A percentile compares a stretch with the other conserved stretches of the same genome.
phyloP scores from a whole-genome alignment of 2,113 vertebrate genomes.

The Seriola rivoliana region DNA sequence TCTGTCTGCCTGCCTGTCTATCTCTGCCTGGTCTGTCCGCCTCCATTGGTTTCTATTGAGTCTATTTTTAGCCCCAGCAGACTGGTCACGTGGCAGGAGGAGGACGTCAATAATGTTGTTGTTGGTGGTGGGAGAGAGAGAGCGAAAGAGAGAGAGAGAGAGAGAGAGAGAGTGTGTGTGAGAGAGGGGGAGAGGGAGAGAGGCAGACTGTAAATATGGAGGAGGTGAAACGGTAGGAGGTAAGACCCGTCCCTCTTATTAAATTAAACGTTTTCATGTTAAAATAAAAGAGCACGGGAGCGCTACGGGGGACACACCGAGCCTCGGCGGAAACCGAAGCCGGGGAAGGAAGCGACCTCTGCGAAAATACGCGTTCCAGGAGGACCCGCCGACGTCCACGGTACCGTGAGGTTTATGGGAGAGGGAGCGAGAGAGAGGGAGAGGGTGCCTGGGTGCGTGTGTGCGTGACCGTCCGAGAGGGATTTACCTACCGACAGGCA shows the following conservation, averaged over 20 bases:
- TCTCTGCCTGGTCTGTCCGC: constrained; percentile 39
- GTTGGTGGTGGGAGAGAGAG: constrained; percentile 66
- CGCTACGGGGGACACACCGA: constrained; percentile 27
- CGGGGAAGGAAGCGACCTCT: constrained; percentile 69
- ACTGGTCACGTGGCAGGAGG: constrained; percentile 80
- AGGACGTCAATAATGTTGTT: constrained; percentile 82
- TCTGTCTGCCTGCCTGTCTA: constrained; percentile 4
- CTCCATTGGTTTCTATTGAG: constrained; percentile 63
- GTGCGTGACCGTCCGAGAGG: constrained; percentile 10
- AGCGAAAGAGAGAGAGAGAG: constrained; percentile 24
- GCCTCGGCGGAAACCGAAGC: constrained; percentile 40
- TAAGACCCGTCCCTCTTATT: constrained; percentile 28
- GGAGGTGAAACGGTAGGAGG: constrained; percentile 58
- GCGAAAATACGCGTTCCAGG: constrained; percentile 46
- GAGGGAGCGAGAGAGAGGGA: background rate
- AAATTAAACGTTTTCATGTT: constrained; percentile 18
- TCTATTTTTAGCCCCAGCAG: constrained; percentile 80
- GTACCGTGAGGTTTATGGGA: constrained; percentile 42
- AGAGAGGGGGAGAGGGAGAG: constrained; percentile 27
- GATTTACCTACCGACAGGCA: background rate
- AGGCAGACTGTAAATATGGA: constrained; percentile 73
- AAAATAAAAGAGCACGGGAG: background rate
- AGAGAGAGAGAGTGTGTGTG: constrained; percentile 30
- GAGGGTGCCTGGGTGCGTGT: background rate
- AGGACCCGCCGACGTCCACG: constrained; percentile 74